These are phyloP conservation scores for Chymomyza fuscimana DNA, from an alignment of 2,888 invertebrate species.

Conservation along the genomic window DNA sequence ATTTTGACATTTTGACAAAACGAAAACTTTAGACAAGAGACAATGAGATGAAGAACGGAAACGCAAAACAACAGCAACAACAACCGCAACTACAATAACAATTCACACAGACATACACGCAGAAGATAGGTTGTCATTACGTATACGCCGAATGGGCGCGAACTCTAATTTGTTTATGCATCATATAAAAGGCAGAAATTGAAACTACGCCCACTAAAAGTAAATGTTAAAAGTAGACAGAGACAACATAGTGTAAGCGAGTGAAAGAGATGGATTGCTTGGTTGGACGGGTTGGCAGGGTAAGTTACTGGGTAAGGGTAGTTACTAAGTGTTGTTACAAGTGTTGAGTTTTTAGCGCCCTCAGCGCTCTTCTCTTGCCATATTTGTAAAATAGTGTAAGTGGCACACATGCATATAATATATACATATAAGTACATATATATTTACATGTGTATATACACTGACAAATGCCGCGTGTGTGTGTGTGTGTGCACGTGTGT, in stretches of 20 bases:
- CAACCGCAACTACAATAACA: slow-evolving; percentile 16
- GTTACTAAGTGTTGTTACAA: slow-evolving; percentile 30
- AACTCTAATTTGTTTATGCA: slow-evolving; percentile 67
- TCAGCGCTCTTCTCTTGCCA: slow-evolving; percentile 26
- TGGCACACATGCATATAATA: not conserved
- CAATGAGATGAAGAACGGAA: slow-evolving; percentile 27
- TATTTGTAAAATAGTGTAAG: not conserved
- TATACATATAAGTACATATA: slow-evolving; percentile 3
- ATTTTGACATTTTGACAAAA: slow-evolving; percentile 70
- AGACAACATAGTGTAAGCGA: not conserved
- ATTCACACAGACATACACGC: slow-evolving; percentile 28
- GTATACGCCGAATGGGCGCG: slow-evolving; percentile 61
- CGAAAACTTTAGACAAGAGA: slow-evolving; percentile 57
- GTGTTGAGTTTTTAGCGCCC: slow-evolving; percentile 39
- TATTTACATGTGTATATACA: not conserved
- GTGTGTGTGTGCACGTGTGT: slow-evolving; percentile 20
- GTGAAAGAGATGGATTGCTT: not conserved
- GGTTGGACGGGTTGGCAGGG: not conserved
- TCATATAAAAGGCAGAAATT: slow-evolving; percentile 47
- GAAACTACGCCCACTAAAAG: slow-evolving; percentile 42
- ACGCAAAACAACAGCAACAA: slow-evolving; percentile 29
- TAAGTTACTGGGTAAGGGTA: not conserved
- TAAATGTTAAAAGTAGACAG: not conserved
- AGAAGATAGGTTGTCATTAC: slow-evolving; percentile 41
- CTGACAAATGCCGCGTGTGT: slow-evolving; percentile 69